Evolutionary conservation across 2,113 vertebrate genomes (phyloP), one percentile per base, ranked within the genome.

Genomic region (Nerophis lumbriciformis): DNA sequence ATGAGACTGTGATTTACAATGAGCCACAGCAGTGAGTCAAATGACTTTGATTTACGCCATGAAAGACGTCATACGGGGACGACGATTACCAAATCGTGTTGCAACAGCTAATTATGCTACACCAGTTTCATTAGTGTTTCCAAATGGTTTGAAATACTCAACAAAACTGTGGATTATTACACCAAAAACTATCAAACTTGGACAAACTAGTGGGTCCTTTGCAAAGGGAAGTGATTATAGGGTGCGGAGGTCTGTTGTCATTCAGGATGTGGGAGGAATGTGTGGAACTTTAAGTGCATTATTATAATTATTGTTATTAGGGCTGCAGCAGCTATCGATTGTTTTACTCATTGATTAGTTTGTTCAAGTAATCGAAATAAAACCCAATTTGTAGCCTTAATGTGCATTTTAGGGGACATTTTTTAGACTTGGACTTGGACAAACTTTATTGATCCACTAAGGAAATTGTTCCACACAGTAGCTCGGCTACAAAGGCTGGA

Each of bases 11-110:
- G 70, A 76, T 56, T 53, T 47, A 49, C 66, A 52, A 59, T 64
- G 53, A 77, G 28, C 10, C 28, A 45, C 21, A 50, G 59, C 63
- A 28, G 10, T 78, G 51, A 76, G 16, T 77, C 76, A 67, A 8
- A 38, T 19, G 58, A 48, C 57, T 61, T 10, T 28, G 54, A 71
- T 53, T 47, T 56, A 16, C 5, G 1, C 5, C 1, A 6, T 39
- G 12, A 72, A 53, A 51, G 51, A 57, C 2, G 11, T 39, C 10
- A 53, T 9, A 36, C 35, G 47, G 28, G 28, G 42, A 51, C 36
- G 37, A 39, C 9, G 5, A 11, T 56, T 57, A 39, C 9, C n/a
- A 37, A 13, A 70, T 21, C 4, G 4, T 19, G 42, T 16, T 9
- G 39, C 39, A 9, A 8, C 8, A 8, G 1, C 39, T 42, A 45